A percentile compares a stretch with the other conserved stretches of the same genome.
These are phyloP conservation scores for Paraescarpia echinospica DNA, from an alignment of 1,140 invertebrate genomes.

Conservation along the genomic window DNA sequence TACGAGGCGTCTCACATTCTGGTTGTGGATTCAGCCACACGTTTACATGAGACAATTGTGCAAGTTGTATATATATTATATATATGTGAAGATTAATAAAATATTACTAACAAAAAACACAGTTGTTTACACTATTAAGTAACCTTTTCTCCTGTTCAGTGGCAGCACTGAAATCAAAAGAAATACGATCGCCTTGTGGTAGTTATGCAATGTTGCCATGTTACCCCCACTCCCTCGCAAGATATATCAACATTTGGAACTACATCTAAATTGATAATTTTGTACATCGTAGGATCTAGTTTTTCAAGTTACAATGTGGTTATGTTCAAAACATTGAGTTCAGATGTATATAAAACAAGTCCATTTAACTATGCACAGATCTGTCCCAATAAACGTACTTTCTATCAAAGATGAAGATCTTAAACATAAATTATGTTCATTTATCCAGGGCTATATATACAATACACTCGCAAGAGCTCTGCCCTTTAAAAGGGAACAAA, in stretches of 20 bases:
- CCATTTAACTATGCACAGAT: no score
- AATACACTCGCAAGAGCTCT: no score
- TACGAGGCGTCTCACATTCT: background rate
- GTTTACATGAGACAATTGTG: background rate
- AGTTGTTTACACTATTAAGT: background rate
- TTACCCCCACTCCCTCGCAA: no score
- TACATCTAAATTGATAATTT: background rate
- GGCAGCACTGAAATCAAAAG: background rate
- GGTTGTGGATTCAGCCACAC: background rate
- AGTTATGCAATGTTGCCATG: background rate
- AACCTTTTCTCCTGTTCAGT: background rate
- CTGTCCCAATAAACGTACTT: background rate
- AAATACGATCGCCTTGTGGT: background rate
- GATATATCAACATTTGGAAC: background rate
- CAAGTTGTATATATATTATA: background rate
- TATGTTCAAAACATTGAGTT: no score
- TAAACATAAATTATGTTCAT: background rate
- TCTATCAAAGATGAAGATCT: background rate
- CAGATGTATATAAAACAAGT: no score
- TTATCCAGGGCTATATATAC: no score
- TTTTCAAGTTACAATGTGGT: background rate
- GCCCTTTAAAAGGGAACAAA: no score
- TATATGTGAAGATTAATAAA: background rate
- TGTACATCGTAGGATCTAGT: background rate
- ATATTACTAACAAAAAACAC: background rate